Conservation (phyloP, 2,113 vertebrate species). For the Dinomys branickii region DNA sequence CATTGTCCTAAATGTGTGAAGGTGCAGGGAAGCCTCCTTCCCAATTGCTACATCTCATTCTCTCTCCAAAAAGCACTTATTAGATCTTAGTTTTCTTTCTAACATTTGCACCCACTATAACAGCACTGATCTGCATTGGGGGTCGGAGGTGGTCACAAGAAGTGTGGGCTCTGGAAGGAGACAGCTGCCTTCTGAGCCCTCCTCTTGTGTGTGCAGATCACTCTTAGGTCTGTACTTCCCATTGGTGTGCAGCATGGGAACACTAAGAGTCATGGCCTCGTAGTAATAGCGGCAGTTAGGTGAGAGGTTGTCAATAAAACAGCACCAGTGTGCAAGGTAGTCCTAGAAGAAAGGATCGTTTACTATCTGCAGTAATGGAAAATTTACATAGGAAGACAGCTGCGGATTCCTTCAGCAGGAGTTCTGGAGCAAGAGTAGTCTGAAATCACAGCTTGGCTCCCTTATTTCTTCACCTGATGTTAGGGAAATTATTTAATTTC, state of each 20-base stretch:
- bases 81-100: not conserved
- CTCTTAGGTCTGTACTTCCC: not conserved
- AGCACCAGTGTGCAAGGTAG: not conserved
- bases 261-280: not conserved
- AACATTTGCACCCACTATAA: not conserved
- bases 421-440: not conserved
- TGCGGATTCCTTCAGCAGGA: not conserved
- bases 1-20: not conserved
- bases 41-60: not conserved
- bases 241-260: rapidly evolving
- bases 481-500: not conserved
- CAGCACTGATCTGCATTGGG: not conserved
- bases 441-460: not conserved
- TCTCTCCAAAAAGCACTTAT: not conserved
- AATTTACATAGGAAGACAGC: not conserved
- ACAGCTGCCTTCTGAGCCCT: not conserved
- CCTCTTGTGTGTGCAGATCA: too few relatives aligned
- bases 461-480: not conserved
- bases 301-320: not conserved
- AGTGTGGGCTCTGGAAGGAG: not conserved
- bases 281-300: not conserved
- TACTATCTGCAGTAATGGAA: not conserved
- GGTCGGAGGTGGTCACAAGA: not conserved
- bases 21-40: not conserved
- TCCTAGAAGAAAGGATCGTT: not conserved